Evolutionary conservation across 1,140 invertebrate species (phyloP), one percentile per base, ranked within the genome.

Genomic region (Drosophila paulistorum): DNA sequence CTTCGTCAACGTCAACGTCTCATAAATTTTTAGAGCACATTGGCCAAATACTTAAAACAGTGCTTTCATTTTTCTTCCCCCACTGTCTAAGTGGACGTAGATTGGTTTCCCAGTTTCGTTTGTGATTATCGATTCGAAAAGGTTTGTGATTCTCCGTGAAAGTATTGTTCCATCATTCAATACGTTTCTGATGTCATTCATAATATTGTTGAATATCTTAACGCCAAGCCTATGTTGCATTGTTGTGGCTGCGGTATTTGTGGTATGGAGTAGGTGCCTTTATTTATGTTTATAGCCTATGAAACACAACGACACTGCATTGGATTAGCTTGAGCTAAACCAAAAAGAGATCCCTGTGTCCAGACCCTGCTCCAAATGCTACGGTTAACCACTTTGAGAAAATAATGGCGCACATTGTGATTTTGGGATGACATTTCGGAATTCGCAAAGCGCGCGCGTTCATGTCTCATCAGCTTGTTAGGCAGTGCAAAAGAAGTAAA

Each of bases 391-490:
- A 61, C 14, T 45, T 30, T 33, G 37, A 48, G 33, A 58, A 78
- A 89, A 91, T 91, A 91, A 91, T 91, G 90, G 90, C 84, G 84
- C 89, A 91, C 84, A 86, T 86, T 86, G 89, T 91, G 89, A 91
- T 91, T 86, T 89, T 82, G 68, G 77, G 77, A 74, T 91, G 90
- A 91, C 90, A 91, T 90, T 71, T 91, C 76, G 90, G 90, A 90
- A 91, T 91, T 91, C 80, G 77, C 85, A 78, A 90, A 91, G 82
- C 89, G 89, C 90, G 90, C 90, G 82, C 80, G 82, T 84, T 82
- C 78, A 79, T 91, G 87, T 90, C 89, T 90, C 83, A 90, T 90
- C 87, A 90, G 87, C 87, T 90, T 90, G 87, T 90, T 90, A 84
- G 87, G 79, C 79, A 66, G 74, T 61, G 75, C 2, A 60, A 67